Percentiles rank a stretch among this genome's conserved stretches.
These are phyloP conservation scores for Tetragnatha versicolor DNA, from an alignment of 1,140 invertebrate species.

Conservation along the genomic window DNA sequence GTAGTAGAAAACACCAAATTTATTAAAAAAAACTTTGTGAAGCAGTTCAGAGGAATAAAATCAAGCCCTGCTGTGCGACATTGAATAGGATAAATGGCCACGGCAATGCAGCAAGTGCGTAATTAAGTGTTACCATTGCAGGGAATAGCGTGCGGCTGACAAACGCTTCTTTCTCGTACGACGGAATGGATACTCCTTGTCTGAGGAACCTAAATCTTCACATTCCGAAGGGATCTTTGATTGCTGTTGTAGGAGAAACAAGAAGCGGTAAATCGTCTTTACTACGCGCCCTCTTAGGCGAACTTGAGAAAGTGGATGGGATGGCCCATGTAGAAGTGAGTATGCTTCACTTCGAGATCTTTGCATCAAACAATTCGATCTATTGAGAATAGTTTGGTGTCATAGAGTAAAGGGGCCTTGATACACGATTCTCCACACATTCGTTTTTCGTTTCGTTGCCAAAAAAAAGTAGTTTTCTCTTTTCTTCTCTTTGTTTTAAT, in stretches of 20 bases:
- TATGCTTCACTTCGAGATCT: too few species aligned
- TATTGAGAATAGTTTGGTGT: too few species aligned
- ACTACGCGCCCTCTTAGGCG: slow-evolving; percentile 69
- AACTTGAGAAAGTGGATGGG: slow-evolving; percentile 65
- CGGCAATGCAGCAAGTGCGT: slow-evolving; percentile 1
- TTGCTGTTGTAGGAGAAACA: slow-evolving; percentile 66
- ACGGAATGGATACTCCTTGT: background rate
- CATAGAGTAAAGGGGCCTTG: too few species aligned
- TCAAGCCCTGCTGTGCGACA: too few species aligned
- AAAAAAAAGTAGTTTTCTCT: too few species aligned
- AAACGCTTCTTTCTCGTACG: slow-evolving; percentile 34
- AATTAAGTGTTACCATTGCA: slow-evolving; percentile 13
- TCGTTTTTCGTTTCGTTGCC: too few species aligned
- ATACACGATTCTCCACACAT: too few species aligned
- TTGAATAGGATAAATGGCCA: slow-evolving; percentile 17
- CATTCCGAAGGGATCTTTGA: slow-evolving; percentile 61
- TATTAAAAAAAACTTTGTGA: too few species aligned
- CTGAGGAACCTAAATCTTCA: slow-evolving; percentile 58
- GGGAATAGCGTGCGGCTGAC: background rate
- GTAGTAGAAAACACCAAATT: too few species aligned
- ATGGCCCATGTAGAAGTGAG: slow-evolving; percentile 58
- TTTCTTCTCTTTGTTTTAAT: too few species aligned
- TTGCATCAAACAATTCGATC: too few species aligned
- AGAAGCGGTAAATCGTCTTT: slow-evolving; percentile 68
- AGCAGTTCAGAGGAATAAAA: too few species aligned